Evolutionary conservation across 2,797 vertebrate species (phyloP).

Genomic region (Steatocranus sp.): DNA sequence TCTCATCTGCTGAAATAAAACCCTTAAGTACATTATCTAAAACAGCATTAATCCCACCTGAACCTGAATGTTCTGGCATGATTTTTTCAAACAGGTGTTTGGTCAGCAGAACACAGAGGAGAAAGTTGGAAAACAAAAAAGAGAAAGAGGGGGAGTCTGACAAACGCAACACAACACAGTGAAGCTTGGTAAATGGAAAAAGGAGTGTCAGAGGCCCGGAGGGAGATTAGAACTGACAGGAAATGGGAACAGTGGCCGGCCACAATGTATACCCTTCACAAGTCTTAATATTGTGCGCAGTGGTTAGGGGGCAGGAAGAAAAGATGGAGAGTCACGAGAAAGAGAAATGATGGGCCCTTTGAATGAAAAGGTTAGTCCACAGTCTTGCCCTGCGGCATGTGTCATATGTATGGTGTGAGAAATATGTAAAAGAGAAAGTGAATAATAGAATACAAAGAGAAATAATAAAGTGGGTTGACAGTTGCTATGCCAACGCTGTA

Average conservation of each 20-base stretch:
- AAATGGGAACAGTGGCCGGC: conserved; percentile 20
- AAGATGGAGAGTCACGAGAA: conserved; percentile 40
- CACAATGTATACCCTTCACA: conserved; percentile 24
- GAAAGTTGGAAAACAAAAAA: background rate
- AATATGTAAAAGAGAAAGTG: conserved; percentile 49
- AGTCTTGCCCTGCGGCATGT: conserved; percentile 21
- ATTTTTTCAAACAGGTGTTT: background rate
- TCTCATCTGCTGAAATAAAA: background rate
- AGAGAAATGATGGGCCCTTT: conserved; percentile 37
- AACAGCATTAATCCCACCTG: background rate
- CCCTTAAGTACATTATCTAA: background rate
- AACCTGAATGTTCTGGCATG: background rate
- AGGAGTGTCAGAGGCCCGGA: background rate
- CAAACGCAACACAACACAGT: conserved; percentile 14
- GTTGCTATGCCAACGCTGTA: conserved; percentile 72
- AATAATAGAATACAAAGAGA: conserved; percentile 57
- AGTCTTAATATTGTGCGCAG: conserved; percentile 44
- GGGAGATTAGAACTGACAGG: conserved; percentile 31
- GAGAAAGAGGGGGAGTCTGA: background rate
- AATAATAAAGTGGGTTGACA: conserved; percentile 51
- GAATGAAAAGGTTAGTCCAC: conserved; percentile 46
- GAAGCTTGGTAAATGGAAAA: conserved; percentile 16
- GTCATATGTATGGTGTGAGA: conserved; percentile 22
- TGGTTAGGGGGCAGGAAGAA: conserved; percentile 43
- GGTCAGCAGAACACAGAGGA: background rate